Conservation (phyloP, 2,113 vertebrate species). For the Cryptotis parvus region DNA sequence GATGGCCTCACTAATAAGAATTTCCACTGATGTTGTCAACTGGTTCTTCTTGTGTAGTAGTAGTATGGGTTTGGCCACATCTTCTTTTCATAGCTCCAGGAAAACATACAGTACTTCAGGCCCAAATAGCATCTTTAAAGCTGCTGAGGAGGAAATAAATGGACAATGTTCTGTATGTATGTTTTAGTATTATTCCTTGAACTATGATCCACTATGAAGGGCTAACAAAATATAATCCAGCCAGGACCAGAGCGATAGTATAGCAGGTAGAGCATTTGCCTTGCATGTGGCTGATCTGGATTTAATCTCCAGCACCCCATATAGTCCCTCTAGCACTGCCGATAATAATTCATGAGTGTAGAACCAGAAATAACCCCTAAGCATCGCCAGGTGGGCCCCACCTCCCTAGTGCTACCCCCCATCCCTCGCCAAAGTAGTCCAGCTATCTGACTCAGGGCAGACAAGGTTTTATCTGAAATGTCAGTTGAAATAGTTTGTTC, state of each 20-base stretch:
- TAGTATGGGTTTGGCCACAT: neutral
- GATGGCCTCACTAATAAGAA: neutral
- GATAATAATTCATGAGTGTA: no score
- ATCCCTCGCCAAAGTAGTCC: neutral
- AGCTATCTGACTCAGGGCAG: neutral
- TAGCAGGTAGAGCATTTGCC: no score
- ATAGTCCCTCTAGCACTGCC: no score
- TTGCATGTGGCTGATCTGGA: no score
- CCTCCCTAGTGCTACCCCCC: no score
- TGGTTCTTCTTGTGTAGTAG: neutral
- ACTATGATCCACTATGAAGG: neutral
- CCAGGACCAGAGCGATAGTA: no score
- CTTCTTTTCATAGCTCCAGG: neutral
- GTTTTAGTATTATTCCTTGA: slow-evolving; percentile 25
- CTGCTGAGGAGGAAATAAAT: neutral
- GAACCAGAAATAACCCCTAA: no score
- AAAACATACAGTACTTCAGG: neutral
- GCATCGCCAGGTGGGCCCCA: no score
- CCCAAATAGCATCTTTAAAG: neutral
- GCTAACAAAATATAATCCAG: neutral
- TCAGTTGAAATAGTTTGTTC: neutral
- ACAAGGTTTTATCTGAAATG: neutral
- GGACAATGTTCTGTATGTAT: neutral
- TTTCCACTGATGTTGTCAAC: neutral
- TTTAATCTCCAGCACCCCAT: no score